Evolutionary conservation across 2,113 vertebrate genomes (phyloP), one percentile per base, ranked within the genome.

Genomic region (Trochalopteron elliotii): DNA sequence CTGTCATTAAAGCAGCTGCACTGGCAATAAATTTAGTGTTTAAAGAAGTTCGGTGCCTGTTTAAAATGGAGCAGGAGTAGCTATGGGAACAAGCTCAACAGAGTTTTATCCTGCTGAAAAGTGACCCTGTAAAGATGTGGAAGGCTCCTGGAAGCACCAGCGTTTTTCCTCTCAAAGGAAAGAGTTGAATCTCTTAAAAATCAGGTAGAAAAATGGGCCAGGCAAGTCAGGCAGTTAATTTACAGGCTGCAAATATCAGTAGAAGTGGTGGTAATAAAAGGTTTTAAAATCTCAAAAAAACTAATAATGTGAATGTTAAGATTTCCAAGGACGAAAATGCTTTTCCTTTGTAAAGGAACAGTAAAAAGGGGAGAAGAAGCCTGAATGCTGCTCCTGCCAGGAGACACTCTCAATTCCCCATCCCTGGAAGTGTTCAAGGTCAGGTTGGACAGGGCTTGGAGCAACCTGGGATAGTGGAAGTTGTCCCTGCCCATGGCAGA

Each of bases 1-100:
- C 97, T 97, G 97, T 97, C 95, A 91, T 96, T 82, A 87, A 94
- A 97, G 88, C 98, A 98, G 97, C 98, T 98, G 98, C 76, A 44
- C 21, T 8, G 82, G 91, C 96, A 97, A 95, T 98, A 97, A 98
- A 97, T 98, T 96, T 88, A 85, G 74, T 68, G 60, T 93, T 92
- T 96, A 87, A 95, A 85, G 81, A 89, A 91, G 78, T 92, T 61
- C 61, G 27, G 61, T 4, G 85, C 64, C 78, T 93, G 94, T 91
- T 87, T 82, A 67, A 94, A 68, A 93, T 44, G 76, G 71, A 64
- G 67, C 0, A 20, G 63, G 70, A 70, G 87, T 61, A 68, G 85
- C 85, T 88, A 87, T 68, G 83, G 94, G 61, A 91, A 94, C 39
- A 56, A 22, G 24, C 16, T 52, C 69, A 67, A 49, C 77, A 86